These are phyloP conservation scores for Gallinago media DNA, from an alignment of 2,113 vertebrate species.

Conservation along the genomic window DNA sequence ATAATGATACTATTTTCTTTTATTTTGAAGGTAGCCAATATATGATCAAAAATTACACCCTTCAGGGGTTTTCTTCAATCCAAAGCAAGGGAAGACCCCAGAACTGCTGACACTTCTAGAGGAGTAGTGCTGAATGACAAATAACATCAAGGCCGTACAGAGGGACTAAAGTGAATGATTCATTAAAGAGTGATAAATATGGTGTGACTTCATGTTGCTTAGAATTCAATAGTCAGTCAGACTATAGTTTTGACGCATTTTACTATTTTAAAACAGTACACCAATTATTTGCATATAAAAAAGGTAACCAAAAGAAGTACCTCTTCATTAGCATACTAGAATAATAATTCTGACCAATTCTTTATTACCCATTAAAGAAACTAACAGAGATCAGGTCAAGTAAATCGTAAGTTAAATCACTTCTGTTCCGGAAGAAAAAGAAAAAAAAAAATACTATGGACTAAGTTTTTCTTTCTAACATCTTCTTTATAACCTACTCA, in stretches of 20 bases:
- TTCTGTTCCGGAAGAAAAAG: background rate
- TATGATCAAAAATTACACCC: slow-evolving; percentile 63
- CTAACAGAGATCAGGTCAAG: background rate
- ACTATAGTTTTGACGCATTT: slow-evolving; percentile 41
- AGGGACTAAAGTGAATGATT: slow-evolving; percentile 66
- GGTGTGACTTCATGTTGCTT: slow-evolving; percentile 39
- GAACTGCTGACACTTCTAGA: slow-evolving; percentile 74
- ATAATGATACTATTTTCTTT: slow-evolving; percentile 50
- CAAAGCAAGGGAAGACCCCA: slow-evolving; percentile 14
- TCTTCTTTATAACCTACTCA: background rate
- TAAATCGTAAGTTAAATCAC: background rate
- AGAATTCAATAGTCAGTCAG: slow-evolving; percentile 54
- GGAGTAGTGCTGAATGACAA: slow-evolving; percentile 75
- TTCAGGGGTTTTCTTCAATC: slow-evolving; percentile 45
- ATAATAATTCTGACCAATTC: slow-evolving; percentile 36
- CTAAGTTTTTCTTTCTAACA: background rate
- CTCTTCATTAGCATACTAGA: slow-evolving; percentile 53
- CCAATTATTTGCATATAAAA: slow-evolving; percentile 64
- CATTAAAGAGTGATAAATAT: slow-evolving; percentile 75
- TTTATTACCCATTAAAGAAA: background rate
- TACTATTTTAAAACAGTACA: slow-evolving; percentile 51
- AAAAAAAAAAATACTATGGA: background rate
- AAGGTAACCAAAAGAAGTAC: background rate
- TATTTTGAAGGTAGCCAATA: slow-evolving; percentile 36
- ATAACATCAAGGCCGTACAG: slow-evolving; percentile 62